phyloP scores from a whole-genome alignment of 1,140 invertebrate genomes.

The Ectropis grisescens region DNA sequence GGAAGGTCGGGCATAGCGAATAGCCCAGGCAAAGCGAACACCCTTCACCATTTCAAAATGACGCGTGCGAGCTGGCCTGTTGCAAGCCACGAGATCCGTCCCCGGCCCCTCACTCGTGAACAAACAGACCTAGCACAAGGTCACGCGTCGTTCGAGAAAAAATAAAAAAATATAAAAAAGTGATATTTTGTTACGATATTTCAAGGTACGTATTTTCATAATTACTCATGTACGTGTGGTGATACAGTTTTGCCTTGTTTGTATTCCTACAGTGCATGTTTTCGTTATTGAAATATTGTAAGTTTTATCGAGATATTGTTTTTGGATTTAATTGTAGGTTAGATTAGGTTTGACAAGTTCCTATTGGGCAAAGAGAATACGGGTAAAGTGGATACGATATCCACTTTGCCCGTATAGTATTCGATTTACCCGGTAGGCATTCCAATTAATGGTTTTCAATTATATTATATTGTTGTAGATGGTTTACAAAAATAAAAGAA shows the following conservation, averaged over 20 bases:
- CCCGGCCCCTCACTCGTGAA: neutral
- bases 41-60: neutral
- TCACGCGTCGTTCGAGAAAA: neutral
- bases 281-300: neutral
- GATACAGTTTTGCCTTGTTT: no score
- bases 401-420: neutral
- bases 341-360: neutral
- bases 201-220: no score
- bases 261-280: no score
- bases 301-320: neutral
- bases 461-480: no score
- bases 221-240: no score
- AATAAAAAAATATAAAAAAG: neutral
- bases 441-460: no score
- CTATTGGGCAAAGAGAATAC: neutral
- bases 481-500: no score
- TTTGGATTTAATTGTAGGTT: neutral
- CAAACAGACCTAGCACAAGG: neutral
- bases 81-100: neutral
- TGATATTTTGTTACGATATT: no score
- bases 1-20: no score
- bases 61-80: neutral
- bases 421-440: no score
- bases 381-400: neutral
- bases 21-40: no score